These are phyloP conservation scores for Zaprionus nigranus DNA, from an alignment of 1,140 invertebrate genomes.

Conservation along the genomic window DNA sequence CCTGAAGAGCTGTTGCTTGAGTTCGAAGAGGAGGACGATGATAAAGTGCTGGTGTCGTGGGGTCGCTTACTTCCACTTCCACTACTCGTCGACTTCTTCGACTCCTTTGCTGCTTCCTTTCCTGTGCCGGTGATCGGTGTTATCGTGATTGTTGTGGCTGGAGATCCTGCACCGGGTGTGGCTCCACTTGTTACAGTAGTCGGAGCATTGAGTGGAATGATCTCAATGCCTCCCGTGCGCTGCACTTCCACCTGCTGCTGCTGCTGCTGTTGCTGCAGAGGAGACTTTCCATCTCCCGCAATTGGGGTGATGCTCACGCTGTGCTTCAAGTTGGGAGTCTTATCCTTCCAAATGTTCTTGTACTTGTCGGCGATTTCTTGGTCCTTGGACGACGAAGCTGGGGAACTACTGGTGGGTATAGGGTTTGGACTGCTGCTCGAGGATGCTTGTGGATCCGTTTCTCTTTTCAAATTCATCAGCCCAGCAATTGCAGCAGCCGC, in stretches of 20 bases:
- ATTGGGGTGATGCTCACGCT: constrained; percentile 79
- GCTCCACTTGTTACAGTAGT: constrained; percentile 16
- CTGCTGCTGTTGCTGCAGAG: constrained; percentile 9
- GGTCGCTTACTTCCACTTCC: constrained; percentile 49
- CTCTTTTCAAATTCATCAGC: constrained; percentile 65
- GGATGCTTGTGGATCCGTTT: constrained; percentile 62
- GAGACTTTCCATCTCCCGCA: constrained; percentile 54
- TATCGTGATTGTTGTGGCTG: constrained; percentile 89
- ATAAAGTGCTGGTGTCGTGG: constrained; percentile 50
- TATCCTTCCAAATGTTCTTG: constrained; percentile 83
- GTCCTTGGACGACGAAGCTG: constrained; percentile 41
- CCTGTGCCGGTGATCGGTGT: constrained; percentile 88
- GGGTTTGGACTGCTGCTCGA: constrained; percentile 9
- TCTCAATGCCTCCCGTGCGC: constrained; percentile 82
- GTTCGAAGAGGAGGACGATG: constrained; percentile 41
- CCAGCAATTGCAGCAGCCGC: constrained; percentile 69
- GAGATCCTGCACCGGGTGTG: constrained; percentile 32
- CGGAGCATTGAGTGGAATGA: constrained; percentile 86
- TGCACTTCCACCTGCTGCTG: constrained; percentile 66
- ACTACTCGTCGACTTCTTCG: constrained; percentile 23
- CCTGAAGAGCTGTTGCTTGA: constrained; percentile 76
- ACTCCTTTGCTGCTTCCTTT: constrained; percentile 53
- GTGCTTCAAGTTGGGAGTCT: constrained; percentile 73
- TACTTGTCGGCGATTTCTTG: constrained; percentile 81
- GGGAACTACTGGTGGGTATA: neutral